Evolutionary conservation across 2,113 vertebrate genomes (phyloP).

Genomic region (Peromyscus californicus): DNA sequence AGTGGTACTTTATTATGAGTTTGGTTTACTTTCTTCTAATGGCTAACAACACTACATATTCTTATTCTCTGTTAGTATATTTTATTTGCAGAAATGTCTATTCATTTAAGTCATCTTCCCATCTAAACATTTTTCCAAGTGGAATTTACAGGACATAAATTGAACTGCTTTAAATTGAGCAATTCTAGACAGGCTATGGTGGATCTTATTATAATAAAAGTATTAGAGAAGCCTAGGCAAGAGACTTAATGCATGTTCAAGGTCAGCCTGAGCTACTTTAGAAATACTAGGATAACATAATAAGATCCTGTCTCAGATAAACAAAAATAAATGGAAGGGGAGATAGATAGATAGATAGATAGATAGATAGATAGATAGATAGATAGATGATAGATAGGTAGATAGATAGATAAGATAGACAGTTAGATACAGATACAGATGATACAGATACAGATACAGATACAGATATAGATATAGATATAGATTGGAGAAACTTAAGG

Average conservation of each 20-base stretch:
- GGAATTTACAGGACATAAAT: background rate
- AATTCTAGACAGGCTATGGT: background rate
- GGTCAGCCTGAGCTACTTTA: background rate
- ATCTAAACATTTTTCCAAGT: background rate
- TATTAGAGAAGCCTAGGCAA: background rate
- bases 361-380: background rate
- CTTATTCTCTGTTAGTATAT: background rate
- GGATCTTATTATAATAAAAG: background rate
- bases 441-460: no score
- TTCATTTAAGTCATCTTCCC: no score
- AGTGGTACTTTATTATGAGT: background rate
- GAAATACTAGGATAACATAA: background rate
- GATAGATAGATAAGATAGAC: no score
- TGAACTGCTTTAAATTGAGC: background rate
- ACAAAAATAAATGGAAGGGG: background rate
- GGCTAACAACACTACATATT: background rate
- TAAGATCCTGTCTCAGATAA: background rate
- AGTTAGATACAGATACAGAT: no score
- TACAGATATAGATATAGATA: no score
- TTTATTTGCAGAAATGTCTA: no score
- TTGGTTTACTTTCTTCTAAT: background rate
- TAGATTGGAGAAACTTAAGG: background rate
- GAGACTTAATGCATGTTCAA: no score
- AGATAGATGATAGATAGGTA: no score
- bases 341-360: background rate